Base-by-base conservation (phyloP, 2,888 invertebrate species). In the Oegoconia quadripuncta region DNA sequence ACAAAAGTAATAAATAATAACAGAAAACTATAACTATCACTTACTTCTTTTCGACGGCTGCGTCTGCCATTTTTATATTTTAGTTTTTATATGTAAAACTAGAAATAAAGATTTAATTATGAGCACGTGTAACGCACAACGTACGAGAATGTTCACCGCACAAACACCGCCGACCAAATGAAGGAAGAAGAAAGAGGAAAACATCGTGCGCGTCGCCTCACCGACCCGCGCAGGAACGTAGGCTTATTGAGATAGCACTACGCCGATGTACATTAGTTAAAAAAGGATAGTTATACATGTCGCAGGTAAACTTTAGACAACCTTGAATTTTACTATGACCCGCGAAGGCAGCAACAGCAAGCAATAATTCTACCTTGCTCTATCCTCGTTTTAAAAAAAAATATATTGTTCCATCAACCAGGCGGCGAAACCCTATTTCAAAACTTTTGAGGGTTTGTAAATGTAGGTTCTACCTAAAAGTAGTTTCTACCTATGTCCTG, bases 11-110 rank as follows among this genome's bases (percentile, higher is more conserved):
- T 16, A 29, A 44, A 41, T 54, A 50, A 39, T 58, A 42, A 63
- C 48, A 50, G 41, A 66, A 61, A 49, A 43, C 42, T 27, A 34
- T 51, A 14, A 48, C 53, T 56, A 53, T 48, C 66, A 91, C 92
- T 92, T 89, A 92, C 92, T 90, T 90, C 73, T 89, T 89, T 72
- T 91, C 90, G 50, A 89, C 84, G 63, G 91, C 92, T 78, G 91
- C 91, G 80, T 92, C 92, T 80, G 92, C 91, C 92, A 92, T 92
- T 83, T 60, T 89, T 64, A 60, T 74, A 54, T 57, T 60, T 61
- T 53, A 44, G 46, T 58, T 68, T 11, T 60, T 48, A 44, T 33
- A 41, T 39, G 46, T 40, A 63, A 64, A 64, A 67, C 64, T 65
- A 54, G 55, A 61, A 55, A 58, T 57, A 50, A 50, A 60, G 59